Conservation (phyloP, 1,140 invertebrate species). For the Aethina tumida region DNA sequence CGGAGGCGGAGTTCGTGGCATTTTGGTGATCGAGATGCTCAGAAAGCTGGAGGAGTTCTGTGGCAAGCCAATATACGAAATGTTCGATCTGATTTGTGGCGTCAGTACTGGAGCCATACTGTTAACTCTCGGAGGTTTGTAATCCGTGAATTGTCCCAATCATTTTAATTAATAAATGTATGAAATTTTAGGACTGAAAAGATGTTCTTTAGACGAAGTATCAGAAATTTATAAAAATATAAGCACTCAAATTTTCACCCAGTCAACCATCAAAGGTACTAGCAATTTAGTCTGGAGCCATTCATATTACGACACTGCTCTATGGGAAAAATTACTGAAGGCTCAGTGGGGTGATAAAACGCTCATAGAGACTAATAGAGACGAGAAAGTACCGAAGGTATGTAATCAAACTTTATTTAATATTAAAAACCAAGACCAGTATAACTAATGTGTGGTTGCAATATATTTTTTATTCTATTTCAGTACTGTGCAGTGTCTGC, state of each 20-base stretch:
- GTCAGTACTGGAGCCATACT: conserved; percentile 83
- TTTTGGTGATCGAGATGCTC: conserved; percentile 73
- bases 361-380: conserved; percentile 55
- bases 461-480: conserved; percentile 19
- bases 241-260: conserved; percentile 61
- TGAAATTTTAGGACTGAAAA: conserved; percentile 16
- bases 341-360: conserved; percentile 55
- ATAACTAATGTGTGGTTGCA: background rate
- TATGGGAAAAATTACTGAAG: conserved; percentile 76
- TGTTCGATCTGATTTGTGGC: conserved; percentile 88
- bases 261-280: conserved; percentile 61
- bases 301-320: conserved; percentile 80
- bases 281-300: conserved; percentile 75
- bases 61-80: conserved; percentile 51
- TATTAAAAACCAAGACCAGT: no score
- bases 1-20: conserved; percentile 80
- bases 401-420: no score
- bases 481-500: conserved; percentile 71
- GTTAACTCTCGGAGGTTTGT: conserved; percentile 51
- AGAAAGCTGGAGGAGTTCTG: conserved; percentile 65
- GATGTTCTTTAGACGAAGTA: conserved; percentile 16
- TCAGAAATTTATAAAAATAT: conserved; percentile 37
- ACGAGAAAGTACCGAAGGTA: conserved; percentile 54
- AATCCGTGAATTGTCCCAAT: no score
- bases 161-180: no score